Base-by-base conservation (phyloP, 2,888 invertebrate genomes). In the Xylota sylvarum region DNA sequence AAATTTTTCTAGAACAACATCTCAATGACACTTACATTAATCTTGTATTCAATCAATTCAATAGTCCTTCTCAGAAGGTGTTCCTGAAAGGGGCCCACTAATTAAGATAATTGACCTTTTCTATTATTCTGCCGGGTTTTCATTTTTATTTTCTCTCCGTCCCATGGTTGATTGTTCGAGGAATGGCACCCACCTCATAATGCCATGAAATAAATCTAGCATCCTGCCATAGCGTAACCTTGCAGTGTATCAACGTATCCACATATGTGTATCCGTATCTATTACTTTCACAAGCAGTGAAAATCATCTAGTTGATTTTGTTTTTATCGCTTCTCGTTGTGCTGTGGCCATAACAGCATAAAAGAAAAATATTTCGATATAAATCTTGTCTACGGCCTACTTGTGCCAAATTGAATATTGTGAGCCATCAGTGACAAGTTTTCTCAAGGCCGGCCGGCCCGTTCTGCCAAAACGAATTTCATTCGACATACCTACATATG, bases 101-200 rank as follows among this genome's bases (percentile, higher is more conserved):
- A 67, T 67, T 67, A 67, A 23, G 67, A 37, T 52, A 67, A 65
- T 65, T 65, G 65, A 65, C 35, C 65, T 50, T 37, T 35, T 52
- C 50, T 37, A 30, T 62, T 46, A 43, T 62, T 43, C 50, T 23
- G 5, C 32, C 4, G 23, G 23, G 23, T 3, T 23, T 23, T 23
- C 23, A 23, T 1, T 23, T 23, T 23, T 23, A 23, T 23, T 23
- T 23, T 23, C 23, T 23, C 6, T 46, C n/a, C 2, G 3, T 7
- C 4, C 0, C 37, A 37, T 40, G 37, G 37, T n/a, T 56, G 32
- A n/a, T 55, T 55, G 14, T 40, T 46, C 14, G 23, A 32, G 32
- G 48, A 2, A 30, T 7, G 19, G 10, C n/a, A 14, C 35, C 19
- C 48, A 48, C 43, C 43, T 43, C 14, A 43, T 43, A 14, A 5